Percentiles rank a stretch among this genome's conserved stretches.
Conservation (phyloP, 2,113 vertebrate genomes). For the Paratilapia polleni region DNA sequence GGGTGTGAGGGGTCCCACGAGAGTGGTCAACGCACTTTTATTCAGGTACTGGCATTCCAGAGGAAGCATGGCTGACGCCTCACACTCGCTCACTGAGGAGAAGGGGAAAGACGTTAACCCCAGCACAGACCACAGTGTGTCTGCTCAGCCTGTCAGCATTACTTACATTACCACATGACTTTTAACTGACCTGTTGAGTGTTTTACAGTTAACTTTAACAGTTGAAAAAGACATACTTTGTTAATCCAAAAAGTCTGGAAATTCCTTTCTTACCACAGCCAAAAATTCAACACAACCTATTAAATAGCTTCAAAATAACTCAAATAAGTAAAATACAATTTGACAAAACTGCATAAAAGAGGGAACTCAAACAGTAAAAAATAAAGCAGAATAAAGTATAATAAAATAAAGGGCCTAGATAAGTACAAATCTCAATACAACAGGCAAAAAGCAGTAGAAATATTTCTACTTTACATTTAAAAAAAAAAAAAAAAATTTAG, state of each 20-base stretch:
- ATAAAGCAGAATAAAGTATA: not conserved
- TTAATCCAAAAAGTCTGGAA: too few species aligned
- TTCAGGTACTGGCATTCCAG: conserved; percentile 98
- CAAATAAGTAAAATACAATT: not conserved
- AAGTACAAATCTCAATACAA: not conserved
- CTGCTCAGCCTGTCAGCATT: not conserved
- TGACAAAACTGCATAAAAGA: not conserved
- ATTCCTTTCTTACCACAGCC: not conserved
- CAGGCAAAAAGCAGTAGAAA: not conserved
- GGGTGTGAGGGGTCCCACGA: conserved; percentile 95
- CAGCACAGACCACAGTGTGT: not conserved
- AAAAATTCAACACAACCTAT: not conserved
- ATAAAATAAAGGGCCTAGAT: not conserved
- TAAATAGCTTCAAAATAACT: not conserved
- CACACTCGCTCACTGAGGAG: conserved; percentile 91
- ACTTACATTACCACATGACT: not conserved
- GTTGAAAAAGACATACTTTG: not conserved
- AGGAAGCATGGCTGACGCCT: conserved; percentile 95
- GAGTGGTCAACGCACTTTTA: conserved; percentile 93
- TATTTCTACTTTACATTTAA: not conserved
- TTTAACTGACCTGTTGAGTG: not conserved
- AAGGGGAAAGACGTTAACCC: not conserved
- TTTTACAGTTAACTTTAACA: not conserved
- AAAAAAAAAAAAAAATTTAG: too few species aligned
- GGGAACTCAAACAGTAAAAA: not conserved